These are phyloP conservation scores for Drosophila lini DNA, from an alignment of 1,140 invertebrate genomes.

Conservation along the genomic window DNA sequence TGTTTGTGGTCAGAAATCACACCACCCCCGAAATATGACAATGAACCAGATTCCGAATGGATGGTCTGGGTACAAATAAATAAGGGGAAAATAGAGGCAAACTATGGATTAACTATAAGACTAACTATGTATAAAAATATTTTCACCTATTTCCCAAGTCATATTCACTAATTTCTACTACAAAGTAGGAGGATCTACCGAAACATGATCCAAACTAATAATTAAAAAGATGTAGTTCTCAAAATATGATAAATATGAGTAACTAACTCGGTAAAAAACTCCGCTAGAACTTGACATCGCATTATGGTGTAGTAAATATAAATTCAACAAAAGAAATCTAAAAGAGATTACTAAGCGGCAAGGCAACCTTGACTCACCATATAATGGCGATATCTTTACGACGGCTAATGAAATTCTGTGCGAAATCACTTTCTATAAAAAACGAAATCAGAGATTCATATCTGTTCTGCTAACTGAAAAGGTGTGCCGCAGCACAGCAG, in stretches of 20 bases:
- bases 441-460: conserved; percentile 36
- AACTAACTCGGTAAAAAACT: not conserved
- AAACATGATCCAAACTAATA: too few species aligned
- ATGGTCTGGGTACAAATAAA: not conserved
- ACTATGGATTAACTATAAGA: not conserved
- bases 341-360: conserved; percentile 6
- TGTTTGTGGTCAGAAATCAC: conserved; percentile 16
- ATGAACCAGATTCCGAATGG: not conserved
- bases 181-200: not conserved
- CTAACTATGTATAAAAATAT: too few species aligned
- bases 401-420: conserved; percentile 20
- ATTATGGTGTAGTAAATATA: not conserved
- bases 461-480: conserved; percentile 35
- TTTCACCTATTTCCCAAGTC: not conserved
- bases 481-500: conserved; percentile 27
- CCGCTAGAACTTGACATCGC: not conserved
- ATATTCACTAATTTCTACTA: not conserved
- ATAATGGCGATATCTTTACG: conserved; percentile 35
- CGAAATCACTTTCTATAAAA: conserved; percentile 17
- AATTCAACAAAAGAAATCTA: not conserved
- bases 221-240: not conserved
- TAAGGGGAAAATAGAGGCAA: not conserved
- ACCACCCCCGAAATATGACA: conserved; percentile 23
- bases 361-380: conserved; percentile 26
- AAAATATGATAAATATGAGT: too few species aligned